Conservation (phyloP, 2,113 vertebrate genomes). For the Salvator merianae region DNA sequence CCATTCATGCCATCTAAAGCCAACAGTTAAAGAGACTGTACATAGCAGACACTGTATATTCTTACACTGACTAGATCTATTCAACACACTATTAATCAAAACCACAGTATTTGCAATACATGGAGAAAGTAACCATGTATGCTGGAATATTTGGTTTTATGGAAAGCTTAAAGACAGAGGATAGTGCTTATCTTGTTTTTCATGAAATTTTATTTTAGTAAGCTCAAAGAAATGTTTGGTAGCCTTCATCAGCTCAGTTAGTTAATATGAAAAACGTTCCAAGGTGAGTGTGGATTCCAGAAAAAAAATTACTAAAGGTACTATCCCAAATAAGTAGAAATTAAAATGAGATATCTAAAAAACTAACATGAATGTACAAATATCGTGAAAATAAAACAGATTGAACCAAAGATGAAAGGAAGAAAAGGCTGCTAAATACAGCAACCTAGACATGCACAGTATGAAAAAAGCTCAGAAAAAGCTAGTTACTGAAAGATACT, state of each 20-base stretch:
- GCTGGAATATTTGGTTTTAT: background rate
- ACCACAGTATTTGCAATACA: accelerated
- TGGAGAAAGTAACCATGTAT: background rate
- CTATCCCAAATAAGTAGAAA: background rate
- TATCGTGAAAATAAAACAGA: background rate
- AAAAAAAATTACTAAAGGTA: background rate
- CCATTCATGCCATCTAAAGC: slow-evolving; percentile 36
- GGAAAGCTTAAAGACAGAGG: background rate
- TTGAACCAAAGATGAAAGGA: background rate
- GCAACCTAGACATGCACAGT: background rate
- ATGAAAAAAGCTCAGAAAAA: background rate
- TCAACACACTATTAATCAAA: background rate
- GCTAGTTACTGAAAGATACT: background rate
- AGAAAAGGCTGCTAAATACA: too few species aligned
- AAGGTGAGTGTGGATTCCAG: background rate
- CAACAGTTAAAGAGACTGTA: slow-evolving; percentile 38
- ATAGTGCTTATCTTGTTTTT: background rate
- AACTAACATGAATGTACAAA: background rate
- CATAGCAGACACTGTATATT: background rate
- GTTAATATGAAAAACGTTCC: background rate
- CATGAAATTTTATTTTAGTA: background rate
- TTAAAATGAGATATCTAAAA: background rate
- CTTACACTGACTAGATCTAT: background rate
- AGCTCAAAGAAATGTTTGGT: background rate
- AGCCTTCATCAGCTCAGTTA: background rate